These are phyloP conservation scores for Dynastes tityus DNA, from an alignment of 2,888 invertebrate species.

Conservation along the genomic window DNA sequence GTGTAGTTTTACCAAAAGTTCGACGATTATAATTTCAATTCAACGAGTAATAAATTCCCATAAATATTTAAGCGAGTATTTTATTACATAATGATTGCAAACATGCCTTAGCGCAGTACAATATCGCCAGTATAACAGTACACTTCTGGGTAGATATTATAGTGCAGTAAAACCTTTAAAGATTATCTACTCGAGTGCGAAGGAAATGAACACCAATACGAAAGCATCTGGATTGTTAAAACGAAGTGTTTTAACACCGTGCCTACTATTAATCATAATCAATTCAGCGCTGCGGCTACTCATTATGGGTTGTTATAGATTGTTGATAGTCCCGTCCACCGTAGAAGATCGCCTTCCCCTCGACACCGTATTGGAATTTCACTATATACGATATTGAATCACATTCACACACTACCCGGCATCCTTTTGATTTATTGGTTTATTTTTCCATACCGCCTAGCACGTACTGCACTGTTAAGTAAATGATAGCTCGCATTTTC, in stretches of 20 bases:
- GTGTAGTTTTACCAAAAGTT: too few relatives aligned
- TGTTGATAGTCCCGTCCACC: slow-evolving; percentile 64
- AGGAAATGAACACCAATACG: slow-evolving; percentile 52
- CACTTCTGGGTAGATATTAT: slow-evolving; percentile 22
- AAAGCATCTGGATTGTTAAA: slow-evolving; percentile 56
- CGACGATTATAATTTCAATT: too few relatives aligned
- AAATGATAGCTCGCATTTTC: slow-evolving; percentile 43
- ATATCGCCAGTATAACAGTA: slow-evolving; percentile 33
- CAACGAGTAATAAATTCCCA: too few relatives aligned
- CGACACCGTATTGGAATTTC: slow-evolving; percentile 56
- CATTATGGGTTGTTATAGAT: slow-evolving; percentile 70
- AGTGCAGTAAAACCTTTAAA: slow-evolving; percentile 38
- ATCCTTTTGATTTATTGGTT: slow-evolving; percentile 55
- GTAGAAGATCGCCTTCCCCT: slow-evolving; percentile 55
- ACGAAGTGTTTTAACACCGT: slow-evolving; percentile 60
- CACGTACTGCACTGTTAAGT: slow-evolving; percentile 45
- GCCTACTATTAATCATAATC: slow-evolving; percentile 69
- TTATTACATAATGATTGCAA: slow-evolving; percentile 10
- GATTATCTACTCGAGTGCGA: slow-evolving; percentile 37
- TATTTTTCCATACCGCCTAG: slow-evolving; percentile 46
- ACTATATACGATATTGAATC: slow-evolving; percentile 55
- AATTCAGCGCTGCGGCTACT: slow-evolving; percentile 69
- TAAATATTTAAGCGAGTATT: too few relatives aligned
- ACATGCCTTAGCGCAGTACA: background rate
- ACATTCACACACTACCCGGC: slow-evolving; percentile 54